Base-by-base conservation (phyloP, 2,797 vertebrate genomes). In the Poecilia wingei region DNA sequence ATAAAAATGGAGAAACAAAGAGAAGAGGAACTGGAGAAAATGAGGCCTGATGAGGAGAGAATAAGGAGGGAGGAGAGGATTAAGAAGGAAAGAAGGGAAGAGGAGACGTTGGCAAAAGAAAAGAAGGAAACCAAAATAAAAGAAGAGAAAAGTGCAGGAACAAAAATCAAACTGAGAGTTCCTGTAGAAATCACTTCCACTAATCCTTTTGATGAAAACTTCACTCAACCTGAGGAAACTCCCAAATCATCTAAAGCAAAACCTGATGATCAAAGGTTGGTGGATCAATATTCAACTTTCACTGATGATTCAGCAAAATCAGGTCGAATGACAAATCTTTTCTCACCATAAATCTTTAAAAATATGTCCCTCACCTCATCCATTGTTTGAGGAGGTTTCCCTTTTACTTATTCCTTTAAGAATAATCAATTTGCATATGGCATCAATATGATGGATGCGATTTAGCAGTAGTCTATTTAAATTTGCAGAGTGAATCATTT, bases 231-330 rank as follows among this genome's bases (percentile, higher is more conserved):
- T 45, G 91, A 90, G 20, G 89, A 92, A 46, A 1, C 9, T 72
- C 45, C 46, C 0, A 22, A 16, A 79, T 0, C 90, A 53, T n/a
- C 95, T 41, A 93, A 92, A 87, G 94, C 91, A 77, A 95, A 95
- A 80, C 92, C 94, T 1, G 94, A 96, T 78, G 96, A 95, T 61
- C 96, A 97, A 87, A 96, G 98, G 98, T 98, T 75, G 93, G 97
- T 94, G n/a, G 13, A 28, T 71, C 41, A 71, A 71, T 71, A 71
- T 70, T 70, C 10, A 13, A 25, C 25, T 14, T 45, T 46, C n/a
- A 3, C 43, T 45, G 13, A 9, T 22, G 33, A 66, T 9, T 20
- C 25, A 43, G 22, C 39, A n/a, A 0, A 66, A 66, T 43, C 1
- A n/a, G 66, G 3, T 39, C 20, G 1, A 69, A 69, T 20, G 7